These are phyloP conservation scores for Drosophila sulfurigaster DNA, from an alignment of 1,140 invertebrate genomes.

Conservation along the genomic window DNA sequence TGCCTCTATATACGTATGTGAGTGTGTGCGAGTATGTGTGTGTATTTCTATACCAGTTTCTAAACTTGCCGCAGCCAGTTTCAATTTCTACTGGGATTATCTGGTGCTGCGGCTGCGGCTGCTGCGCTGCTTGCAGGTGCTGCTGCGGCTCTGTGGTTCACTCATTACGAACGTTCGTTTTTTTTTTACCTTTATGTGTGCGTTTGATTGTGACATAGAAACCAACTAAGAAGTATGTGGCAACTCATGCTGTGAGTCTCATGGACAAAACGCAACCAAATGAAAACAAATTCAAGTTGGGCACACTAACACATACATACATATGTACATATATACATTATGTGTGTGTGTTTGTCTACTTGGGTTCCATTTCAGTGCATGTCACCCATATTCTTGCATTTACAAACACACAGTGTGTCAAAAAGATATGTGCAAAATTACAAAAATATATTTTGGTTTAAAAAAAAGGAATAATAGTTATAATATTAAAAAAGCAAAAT, in stretches of 20 bases:
- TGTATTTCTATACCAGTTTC: constrained; percentile 81
- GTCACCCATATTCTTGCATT: constrained; percentile 15
- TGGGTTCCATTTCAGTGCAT: constrained; percentile 70
- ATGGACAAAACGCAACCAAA: constrained; percentile 65
- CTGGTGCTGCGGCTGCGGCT: constrained; percentile 52
- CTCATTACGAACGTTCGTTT: constrained; percentile 40
- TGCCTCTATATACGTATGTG: constrained; percentile 47
- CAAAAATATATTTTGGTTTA: too few relatives aligned
- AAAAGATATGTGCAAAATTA: too few relatives aligned
- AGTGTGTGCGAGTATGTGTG: constrained; percentile 35
- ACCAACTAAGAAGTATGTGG: constrained; percentile 82
- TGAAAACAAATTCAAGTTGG: constrained; percentile 69
- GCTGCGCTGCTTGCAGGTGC: constrained; percentile 70
- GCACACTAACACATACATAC: constrained; percentile 21
- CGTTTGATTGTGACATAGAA: constrained; percentile 79
- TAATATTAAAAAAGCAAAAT: too few relatives aligned
- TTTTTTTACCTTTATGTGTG: constrained; percentile 51
- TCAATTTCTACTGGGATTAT: constrained; percentile 84
- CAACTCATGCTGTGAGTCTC: constrained; percentile 66
- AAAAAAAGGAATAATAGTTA: too few relatives aligned
- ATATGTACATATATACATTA: not conserved
- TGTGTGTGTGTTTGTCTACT: constrained; percentile 18
- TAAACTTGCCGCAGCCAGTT: constrained; percentile 83
- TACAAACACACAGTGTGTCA: constrained; percentile 6
- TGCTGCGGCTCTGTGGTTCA: constrained; percentile 53